Evolutionary conservation across 2,113 vertebrate species (phyloP).

Genomic region (Struthio camelus): DNA sequence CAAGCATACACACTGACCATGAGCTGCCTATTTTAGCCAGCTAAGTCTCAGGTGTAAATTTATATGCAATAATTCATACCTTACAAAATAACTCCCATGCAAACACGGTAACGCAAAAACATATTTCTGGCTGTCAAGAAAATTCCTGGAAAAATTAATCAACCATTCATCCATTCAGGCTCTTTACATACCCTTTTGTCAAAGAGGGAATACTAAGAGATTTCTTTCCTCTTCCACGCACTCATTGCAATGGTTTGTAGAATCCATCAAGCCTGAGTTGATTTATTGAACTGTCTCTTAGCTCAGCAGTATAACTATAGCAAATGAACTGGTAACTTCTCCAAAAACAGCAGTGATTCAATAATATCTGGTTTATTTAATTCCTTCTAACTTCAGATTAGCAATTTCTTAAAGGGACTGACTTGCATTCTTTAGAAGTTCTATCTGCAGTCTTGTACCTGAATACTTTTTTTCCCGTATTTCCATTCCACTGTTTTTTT

Average conservation of each 20-base stretch:
- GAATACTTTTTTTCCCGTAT: neutral
- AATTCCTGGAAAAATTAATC: conserved; percentile 99
- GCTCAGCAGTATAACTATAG: conserved; percentile 98
- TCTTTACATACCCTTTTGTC: conserved; percentile 99
- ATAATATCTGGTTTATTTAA: conserved; percentile 77
- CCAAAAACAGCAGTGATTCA: conserved; percentile 83
- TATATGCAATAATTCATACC: conserved; percentile 89
- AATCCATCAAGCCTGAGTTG: conserved; percentile 99
- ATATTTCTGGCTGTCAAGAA: conserved; percentile 99
- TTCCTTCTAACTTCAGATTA: conserved; percentile 70
- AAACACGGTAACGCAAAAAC: conserved; percentile 93
- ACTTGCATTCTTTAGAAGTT: neutral
- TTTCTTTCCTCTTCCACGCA: conserved; percentile 89
- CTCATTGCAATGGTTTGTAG: conserved; percentile 93
- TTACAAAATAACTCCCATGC: conserved; percentile 85
- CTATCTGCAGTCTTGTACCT: neutral
- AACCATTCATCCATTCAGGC: conserved; percentile 99
- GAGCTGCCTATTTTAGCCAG: conserved; percentile 72
- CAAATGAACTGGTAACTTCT: conserved; percentile 98
- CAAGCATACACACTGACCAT: conserved; percentile 52
- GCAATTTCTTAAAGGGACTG: conserved; percentile 43
- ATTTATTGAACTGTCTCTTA: conserved; percentile 99
- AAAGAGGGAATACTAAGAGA: conserved; percentile 93
- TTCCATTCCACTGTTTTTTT: neutral
- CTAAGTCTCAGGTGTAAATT: conserved; percentile 91